These are phyloP conservation scores for Chitala chitala DNA, from an alignment of 2,113 vertebrate species.

Conservation along the genomic window DNA sequence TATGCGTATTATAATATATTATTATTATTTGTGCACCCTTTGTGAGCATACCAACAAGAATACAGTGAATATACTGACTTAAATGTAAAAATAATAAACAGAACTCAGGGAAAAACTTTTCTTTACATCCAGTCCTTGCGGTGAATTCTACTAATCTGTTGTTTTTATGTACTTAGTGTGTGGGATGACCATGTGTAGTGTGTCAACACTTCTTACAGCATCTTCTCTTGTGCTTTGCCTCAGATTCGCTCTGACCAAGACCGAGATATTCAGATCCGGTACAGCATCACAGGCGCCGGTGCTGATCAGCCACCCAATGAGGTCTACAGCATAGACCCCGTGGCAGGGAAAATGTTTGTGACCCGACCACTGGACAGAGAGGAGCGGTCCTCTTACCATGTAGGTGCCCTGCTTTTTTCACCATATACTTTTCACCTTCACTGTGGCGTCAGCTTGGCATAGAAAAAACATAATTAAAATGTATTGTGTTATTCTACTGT, in stretches of 20 bases:
- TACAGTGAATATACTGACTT: too few species aligned
- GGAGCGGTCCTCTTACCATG: slow-evolving; percentile 89
- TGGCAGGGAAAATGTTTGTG: slow-evolving; percentile 94
- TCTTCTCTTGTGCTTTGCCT: neutral
- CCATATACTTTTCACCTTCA: neutral
- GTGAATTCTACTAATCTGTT: too few species aligned
- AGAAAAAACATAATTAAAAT: neutral
- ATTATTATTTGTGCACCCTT: too few species aligned
- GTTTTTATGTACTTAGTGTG: too few species aligned
- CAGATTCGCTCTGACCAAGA: slow-evolving; percentile 98
- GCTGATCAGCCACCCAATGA: slow-evolving; percentile 94
- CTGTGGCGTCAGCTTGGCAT: neutral
- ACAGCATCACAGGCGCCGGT: slow-evolving; percentile 90
- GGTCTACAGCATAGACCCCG: slow-evolving; percentile 93
- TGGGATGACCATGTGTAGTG: neutral
- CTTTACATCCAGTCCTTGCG: too few species aligned
- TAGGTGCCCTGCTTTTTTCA: slow-evolving; percentile 54
- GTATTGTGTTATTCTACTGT: neutral
- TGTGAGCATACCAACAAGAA: too few species aligned
- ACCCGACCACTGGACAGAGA: slow-evolving; percentile 92
- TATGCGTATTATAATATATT: too few species aligned
- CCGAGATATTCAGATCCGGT: slow-evolving; percentile 87
- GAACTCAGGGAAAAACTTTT: too few species aligned
- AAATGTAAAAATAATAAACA: too few species aligned
- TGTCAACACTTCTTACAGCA: neutral